These are phyloP conservation scores for Gila robusta DNA, from an alignment of 2,797 vertebrate species.

Conservation along the genomic window DNA sequence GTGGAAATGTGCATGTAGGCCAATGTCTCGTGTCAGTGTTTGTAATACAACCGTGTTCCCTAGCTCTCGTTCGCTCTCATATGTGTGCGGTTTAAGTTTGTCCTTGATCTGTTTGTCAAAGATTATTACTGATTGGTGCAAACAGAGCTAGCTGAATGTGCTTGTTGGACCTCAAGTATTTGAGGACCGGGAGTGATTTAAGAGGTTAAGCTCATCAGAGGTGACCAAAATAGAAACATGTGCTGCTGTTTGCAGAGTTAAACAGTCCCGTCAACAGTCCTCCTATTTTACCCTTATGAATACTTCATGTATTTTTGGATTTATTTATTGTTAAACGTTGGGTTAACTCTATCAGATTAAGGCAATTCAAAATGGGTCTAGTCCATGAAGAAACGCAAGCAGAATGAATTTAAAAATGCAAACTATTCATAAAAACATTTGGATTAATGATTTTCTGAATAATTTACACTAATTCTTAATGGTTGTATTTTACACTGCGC, in stretches of 20 bases:
- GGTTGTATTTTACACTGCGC: neutral
- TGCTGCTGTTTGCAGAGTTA: constrained; percentile 48
- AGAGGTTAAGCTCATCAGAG: constrained; percentile 41
- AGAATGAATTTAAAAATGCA: too few species aligned
- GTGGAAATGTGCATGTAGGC: constrained; percentile 20
- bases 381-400: too few species aligned
- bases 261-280: constrained; percentile 42
- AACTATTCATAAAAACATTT: too few species aligned
- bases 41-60: constrained; percentile 5
- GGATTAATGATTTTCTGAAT: too few species aligned
- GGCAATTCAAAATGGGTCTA: neutral
- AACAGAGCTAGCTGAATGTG: constrained; percentile 28
- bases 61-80: neutral
- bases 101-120: constrained; percentile 35
- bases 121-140: constrained; percentile 49
- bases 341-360: neutral
- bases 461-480: neutral
- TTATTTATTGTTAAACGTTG: constrained; percentile 41
- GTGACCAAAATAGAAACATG: constrained; percentile 43
- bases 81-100: constrained; percentile 13
- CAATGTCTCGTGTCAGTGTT: constrained; percentile 21
- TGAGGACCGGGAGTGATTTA: constrained; percentile 42
- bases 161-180: neutral
- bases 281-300: constrained; percentile 42
- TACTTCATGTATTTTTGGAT: constrained; percentile 24